Percentiles rank a stretch among this genome's conserved stretches.
These are phyloP conservation scores for Spongia lamella DNA, from an alignment of 37 sponge, comb jelly and placozoan species.

Conservation along the genomic window DNA sequence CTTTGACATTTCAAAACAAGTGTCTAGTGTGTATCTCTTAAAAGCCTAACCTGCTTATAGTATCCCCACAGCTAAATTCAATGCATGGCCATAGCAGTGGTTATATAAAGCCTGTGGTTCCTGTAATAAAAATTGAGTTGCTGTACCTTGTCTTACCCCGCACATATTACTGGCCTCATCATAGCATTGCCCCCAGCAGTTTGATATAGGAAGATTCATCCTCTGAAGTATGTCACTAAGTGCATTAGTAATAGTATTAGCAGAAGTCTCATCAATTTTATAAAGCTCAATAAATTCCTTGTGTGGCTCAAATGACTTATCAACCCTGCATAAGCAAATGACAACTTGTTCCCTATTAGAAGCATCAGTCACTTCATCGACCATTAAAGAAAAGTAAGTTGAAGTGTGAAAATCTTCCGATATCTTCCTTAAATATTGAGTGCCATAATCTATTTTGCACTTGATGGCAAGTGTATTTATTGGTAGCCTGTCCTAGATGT, in stretches of 20 bases:
- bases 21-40: constrained; percentile 52
- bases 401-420: too few relatives aligned
- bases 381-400: constrained; percentile 34
- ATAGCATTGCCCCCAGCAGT: constrained; percentile 57
- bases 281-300: constrained; percentile 52
- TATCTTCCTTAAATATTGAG: too few relatives aligned
- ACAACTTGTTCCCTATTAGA: constrained; percentile 48
- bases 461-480: constrained; percentile 26
- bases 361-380: constrained; percentile 40
- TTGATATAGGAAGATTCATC: constrained; percentile 19
- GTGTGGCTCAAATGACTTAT: constrained; percentile 38
- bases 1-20: constrained; percentile 51
- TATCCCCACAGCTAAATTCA: constrained; percentile 36
- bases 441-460: too few relatives aligned
- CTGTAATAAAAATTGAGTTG: constrained; percentile 31
- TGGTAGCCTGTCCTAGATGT: constrained; percentile 8
- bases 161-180: constrained; percentile 52
- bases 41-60: constrained; percentile 17
- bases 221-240: constrained; percentile 37
- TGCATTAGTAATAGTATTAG: constrained; percentile 29
- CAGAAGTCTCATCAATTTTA: not conserved
- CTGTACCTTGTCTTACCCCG: constrained; percentile 35
- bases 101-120: constrained; percentile 47
- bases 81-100: constrained; percentile 59
- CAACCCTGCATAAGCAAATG: constrained; percentile 29